Base-by-base conservation (phyloP, 2,888 invertebrate species). In the Lamproptera curius region DNA sequence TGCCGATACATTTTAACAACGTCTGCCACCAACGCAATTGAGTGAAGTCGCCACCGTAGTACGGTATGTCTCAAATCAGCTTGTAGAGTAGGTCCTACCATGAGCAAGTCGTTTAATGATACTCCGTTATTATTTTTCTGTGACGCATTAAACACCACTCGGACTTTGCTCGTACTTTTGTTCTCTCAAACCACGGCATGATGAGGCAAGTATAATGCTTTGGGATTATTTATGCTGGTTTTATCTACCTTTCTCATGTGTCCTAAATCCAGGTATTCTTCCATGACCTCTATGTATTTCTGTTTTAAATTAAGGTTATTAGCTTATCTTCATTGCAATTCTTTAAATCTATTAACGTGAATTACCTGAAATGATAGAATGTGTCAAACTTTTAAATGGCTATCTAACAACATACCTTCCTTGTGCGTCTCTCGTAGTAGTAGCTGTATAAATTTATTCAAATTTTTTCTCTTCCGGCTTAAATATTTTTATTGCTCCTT, bases 401-500 rank as follows among this genome's bases (percentile, higher is more conserved):
- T 49, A 10, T 23, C 16, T 16, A 10, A 50, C 52, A 6, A 46
- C 17, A 11, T 16, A 46, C 13, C 49, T 34, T 11, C 52, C 52
- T 10, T 56, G 39, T 10, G 38, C 14, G 31, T 52, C 40, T 55
- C 58, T 57, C 0, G 5, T 13, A 14, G 59, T 59, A 1, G 57
- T 58, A 6, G n/a, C n/a, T 1, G 52, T 42, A 41, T 42, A 60
- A 10, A 55, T 36, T 13, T 47, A 13, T 31, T 47, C 44, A 47
- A 46, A 50, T 20, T 6, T 38, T 13, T 31, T n/a, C 13, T 53
- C 53, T 14, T 35, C 16, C n/a, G 26, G 13, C 6, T 31, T 50
- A 1, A 45, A 13, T 15, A 10, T 46, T 16, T 46, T 55, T 17
- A 40, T 10, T 6, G 47, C 28, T 20, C 1, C 35, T 23, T 48